Evolutionary conservation across 1,140 invertebrate genomes (phyloP), one percentile per base, ranked within the genome.

Genomic region (Drosophila nannoptera): DNA sequence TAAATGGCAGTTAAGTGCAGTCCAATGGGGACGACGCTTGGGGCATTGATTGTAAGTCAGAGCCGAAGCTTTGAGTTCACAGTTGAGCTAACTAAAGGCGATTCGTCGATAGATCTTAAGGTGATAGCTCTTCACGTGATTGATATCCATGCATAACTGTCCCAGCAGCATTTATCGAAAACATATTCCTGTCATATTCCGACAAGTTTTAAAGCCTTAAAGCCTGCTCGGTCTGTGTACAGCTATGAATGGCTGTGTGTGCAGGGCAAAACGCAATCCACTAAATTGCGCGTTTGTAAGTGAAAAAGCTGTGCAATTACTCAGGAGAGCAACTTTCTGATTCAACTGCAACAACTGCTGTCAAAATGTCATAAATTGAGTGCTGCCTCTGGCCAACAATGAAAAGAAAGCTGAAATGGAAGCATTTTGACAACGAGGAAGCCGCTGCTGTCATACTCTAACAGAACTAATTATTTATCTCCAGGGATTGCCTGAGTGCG

Each of bases 291-390:
- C 76, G 78, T 61, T 83, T 73, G 73, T 84, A 80, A 83, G 80
- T 83, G 76, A 84, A 86, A 86, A 80, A 80, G 80, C 81, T 75
- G 70, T 77, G 71, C 77, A 66, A 84, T 84, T 87, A 84, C 81
- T 84, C 81, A 77, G 83, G 73, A 77, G 81, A 77, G 77, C 74
- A 84, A 80, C 76, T 83, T 84, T 73, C 62, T 75, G 80, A 83
- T 84, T 83, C 78, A 80, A 80, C 80, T 86, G 81, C 81, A 86
- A 80, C 77, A 84, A 84, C 81, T 86, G 82, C 81, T 86, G 81
- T 86, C 81, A 86, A 86, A 86, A 86, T 86, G 81, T 86, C 81
- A 86, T 80, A 86, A 86, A 86, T 86, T 86, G 82, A 66, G 68
- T 69, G 66, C 43, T 69, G 66, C 52, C 60, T 55, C 50, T 49